Evolutionary conservation across 2,888 invertebrate species (phyloP).

Genomic region (Lycaena phlaeas): DNA sequence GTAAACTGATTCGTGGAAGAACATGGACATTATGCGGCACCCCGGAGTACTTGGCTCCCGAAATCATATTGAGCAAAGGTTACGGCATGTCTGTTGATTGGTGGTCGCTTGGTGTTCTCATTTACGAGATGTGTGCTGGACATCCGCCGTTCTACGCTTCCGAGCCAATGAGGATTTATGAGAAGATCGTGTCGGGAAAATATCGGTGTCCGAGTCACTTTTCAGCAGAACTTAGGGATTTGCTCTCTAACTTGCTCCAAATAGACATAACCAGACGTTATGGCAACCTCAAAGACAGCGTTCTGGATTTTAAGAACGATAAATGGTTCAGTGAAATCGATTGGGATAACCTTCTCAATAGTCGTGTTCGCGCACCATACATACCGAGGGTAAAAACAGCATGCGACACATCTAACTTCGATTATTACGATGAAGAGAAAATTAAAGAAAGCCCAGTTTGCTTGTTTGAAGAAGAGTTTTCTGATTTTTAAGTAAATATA

Average conservation of each 20-base stretch:
- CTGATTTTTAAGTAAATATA: conserved; percentile 72
- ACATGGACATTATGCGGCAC: conserved; percentile 97
- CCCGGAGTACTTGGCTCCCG: conserved; percentile 96
- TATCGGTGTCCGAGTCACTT: conserved; percentile 89
- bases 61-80: conserved; percentile 91
- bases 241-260: conserved; percentile 85
- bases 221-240: conserved; percentile 83
- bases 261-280: conserved; percentile 72
- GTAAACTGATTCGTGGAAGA: conserved; percentile 82
- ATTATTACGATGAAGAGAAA: conserved; percentile 72
- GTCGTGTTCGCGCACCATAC: conserved; percentile 78
- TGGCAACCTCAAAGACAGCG: conserved; percentile 92
- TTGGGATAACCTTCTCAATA: conserved; percentile 88
- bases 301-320: conserved; percentile 92
- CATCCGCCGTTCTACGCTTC: conserved; percentile 95
- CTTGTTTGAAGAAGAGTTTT: conserved; percentile 77
- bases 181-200: conserved; percentile 92
- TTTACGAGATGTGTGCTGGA: conserved; percentile 93
- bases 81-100: conserved; percentile 95
- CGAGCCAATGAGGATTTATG: conserved; percentile 95
- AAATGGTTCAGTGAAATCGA: conserved; percentile 92
- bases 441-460: conserved; percentile 66
- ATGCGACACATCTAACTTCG: conserved; percentile 82
- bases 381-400: conserved; percentile 73
- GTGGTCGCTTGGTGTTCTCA: conserved; percentile 93